These are phyloP conservation scores for Synanthedon formicaeformis DNA, from an alignment of 2,888 invertebrate species.

Conservation along the genomic window DNA sequence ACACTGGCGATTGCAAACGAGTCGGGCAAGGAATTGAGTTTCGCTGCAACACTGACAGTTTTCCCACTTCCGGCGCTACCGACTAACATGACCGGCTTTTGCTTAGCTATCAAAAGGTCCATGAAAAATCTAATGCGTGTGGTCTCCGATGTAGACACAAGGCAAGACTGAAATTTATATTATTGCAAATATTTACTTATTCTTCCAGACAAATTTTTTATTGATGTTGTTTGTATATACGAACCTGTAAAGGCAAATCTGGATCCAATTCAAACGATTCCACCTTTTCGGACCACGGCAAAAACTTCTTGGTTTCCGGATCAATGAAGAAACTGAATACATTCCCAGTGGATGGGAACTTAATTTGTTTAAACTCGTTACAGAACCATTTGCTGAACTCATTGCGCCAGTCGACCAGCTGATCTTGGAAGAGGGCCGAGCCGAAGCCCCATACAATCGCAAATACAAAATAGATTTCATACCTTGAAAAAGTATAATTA, in stretches of 20 bases:
- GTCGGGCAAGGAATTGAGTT: conserved; percentile 78
- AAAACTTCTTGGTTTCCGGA: conserved; percentile 83
- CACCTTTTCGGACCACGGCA: conserved; percentile 89
- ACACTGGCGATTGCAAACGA: conserved; percentile 88
- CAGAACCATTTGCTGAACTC: conserved; percentile 97
- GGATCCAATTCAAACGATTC: conserved; percentile 84
- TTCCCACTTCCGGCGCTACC: conserved; percentile 93
- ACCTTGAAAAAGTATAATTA: conserved; percentile 45
- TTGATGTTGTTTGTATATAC: not conserved
- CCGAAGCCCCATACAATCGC: conserved; percentile 94
- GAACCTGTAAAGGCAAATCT: conserved; percentile 88
- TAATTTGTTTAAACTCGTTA: conserved; percentile 91
- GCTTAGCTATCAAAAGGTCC: conserved; percentile 81
- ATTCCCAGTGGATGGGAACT: conserved; percentile 85
- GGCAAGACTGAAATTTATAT: conserved; percentile 70
- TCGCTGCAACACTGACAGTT: conserved; percentile 90
- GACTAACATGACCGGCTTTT: conserved; percentile 90
- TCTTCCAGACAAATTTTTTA: no score
- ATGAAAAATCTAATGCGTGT: conserved; percentile 88
- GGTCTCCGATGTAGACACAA: conserved; percentile 92
- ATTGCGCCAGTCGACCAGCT: conserved; percentile 89
- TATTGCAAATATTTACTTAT: not conserved
- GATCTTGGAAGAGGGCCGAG: conserved; percentile 90
- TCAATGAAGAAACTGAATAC: conserved; percentile 94
- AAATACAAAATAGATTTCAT: conserved; percentile 94